Base-by-base conservation (phyloP, 2,888 invertebrate genomes). In the Pseudanteris insignis region DNA sequence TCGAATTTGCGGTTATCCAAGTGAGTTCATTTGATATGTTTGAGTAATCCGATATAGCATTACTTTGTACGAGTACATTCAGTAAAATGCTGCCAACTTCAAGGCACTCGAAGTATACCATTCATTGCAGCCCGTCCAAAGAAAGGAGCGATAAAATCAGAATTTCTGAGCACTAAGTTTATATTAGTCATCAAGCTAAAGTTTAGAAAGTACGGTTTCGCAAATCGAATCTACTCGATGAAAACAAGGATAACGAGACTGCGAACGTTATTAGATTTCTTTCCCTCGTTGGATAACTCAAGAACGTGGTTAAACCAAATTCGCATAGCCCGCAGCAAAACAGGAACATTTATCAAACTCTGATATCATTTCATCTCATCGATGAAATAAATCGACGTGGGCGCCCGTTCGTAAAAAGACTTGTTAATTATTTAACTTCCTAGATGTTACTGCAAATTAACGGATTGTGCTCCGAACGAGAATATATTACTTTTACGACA, bases 301-400 rank as follows among this genome's bases (percentile, higher is more conserved):
- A 64, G 28, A 58, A 54, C 43, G 57, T 37, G 34, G 51, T 62
- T 62, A 53, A 62, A 47, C 41, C 47, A 57, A 57, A 57, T 57
- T 62, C 50, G 41, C 24, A 13, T 57, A 28, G 40, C 54, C 51
- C 36, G 21, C 28, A 54, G 54, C 51, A 61, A 64, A 67, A 69
- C 67, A 70, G 64, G 40, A 58, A 64, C 71, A 73, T 74, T 74
- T 68, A 71, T 73, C 72, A 74, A 69, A 66, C 71, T 70, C 64
- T n/a, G n/a, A n/a, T n/a, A n/a, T n/a, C n/a, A n/a, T n/a, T n/a
- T n/a, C n/a, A n/a, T n/a, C n/a, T 54, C 65, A 63, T 69, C 67
- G 67, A 70, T 69, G 62, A 71, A 66, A 67, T 66, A 68, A 71
- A 72, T 68, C 68, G 68, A 64, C 57, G 40, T n/a, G 5, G 33